Evolutionary conservation across 2,888 invertebrate genomes (phyloP).

Genomic region (Mesochorus sp.): DNA sequence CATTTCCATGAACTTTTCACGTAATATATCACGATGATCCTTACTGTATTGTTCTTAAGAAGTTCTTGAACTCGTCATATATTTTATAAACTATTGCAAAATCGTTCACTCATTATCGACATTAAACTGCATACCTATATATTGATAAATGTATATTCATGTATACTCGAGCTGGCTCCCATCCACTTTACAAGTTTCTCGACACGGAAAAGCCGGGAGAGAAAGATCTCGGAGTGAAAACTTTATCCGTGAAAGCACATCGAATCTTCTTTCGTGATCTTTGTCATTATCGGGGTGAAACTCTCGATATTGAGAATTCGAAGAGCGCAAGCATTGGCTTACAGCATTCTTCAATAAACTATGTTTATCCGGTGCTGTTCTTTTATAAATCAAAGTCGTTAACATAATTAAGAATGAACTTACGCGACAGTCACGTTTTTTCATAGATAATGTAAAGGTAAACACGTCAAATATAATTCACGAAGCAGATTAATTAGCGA

Average conservation of each 20-base stretch:
- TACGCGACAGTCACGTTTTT: too few relatives aligned
- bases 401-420: not conserved
- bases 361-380: not conserved
- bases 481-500: too few relatives aligned
- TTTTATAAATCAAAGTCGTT: not conserved
- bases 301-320: conserved; percentile 55
- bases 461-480: too few relatives aligned
- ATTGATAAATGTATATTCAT: not conserved
- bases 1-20: too few relatives aligned
- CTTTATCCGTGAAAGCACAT: conserved; percentile 38
- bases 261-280: conserved; percentile 23
- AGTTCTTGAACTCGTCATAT: conserved; percentile 15
- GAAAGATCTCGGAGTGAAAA: conserved; percentile 33
- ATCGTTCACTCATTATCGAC: conserved; percentile 42
- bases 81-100: conserved; percentile 16
- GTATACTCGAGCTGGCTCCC: conserved; percentile 8
- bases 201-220: not conserved
- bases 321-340: conserved; percentile 16
- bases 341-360: not conserved
- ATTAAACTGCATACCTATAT: not conserved
- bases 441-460: too few relatives aligned
- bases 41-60: not conserved
- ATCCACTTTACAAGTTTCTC: not conserved
- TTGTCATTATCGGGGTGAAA: conserved; percentile 26
- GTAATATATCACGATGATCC: too few relatives aligned